A percentile compares a stretch with the other conserved stretches of the same genome.
These are phyloP conservation scores for Drosophila asahinai DNA, from an alignment of 1,140 invertebrate species.

Conservation along the genomic window DNA sequence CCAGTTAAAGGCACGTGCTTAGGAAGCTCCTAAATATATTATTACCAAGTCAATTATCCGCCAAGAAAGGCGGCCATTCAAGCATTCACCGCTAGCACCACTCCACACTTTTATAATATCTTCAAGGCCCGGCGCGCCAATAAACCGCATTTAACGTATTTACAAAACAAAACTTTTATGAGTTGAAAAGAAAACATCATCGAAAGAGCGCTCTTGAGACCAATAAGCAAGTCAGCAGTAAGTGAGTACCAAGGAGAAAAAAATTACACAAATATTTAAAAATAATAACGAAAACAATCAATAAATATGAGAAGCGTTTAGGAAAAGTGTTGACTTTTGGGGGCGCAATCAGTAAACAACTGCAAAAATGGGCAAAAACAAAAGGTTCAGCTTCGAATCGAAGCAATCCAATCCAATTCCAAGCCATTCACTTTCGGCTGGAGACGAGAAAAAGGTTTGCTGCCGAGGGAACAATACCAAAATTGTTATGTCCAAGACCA, in stretches of 20 bases:
- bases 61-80: neutral
- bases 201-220: conserved; percentile 31
- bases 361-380: conserved; percentile 44
- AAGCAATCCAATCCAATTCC: conserved; percentile 33
- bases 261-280: conserved; percentile 71
- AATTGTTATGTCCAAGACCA: conserved; percentile 58
- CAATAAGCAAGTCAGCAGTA: conserved; percentile 42
- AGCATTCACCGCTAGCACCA: conserved; percentile 9
- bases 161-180: conserved; percentile 33
- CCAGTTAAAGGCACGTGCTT: conserved; percentile 1
- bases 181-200: conserved; percentile 42
- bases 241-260: conserved; percentile 26
- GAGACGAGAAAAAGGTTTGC: conserved; percentile 45
- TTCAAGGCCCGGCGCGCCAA: conserved; percentile 37
- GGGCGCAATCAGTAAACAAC: conserved; percentile 66
- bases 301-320: conserved; percentile 68
- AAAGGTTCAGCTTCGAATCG: conserved; percentile 28
- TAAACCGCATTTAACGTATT: conserved; percentile 32
- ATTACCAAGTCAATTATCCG: conserved; percentile 7
- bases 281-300: conserved; percentile 74
- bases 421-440: conserved; percentile 67
- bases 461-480: conserved; percentile 28
- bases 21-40: neutral
- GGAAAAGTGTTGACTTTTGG: conserved; percentile 62
- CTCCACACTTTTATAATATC: conserved; percentile 23